Base-by-base conservation (phyloP, 2,797 vertebrate species). In the Paratrypauchen microcephalus region DNA sequence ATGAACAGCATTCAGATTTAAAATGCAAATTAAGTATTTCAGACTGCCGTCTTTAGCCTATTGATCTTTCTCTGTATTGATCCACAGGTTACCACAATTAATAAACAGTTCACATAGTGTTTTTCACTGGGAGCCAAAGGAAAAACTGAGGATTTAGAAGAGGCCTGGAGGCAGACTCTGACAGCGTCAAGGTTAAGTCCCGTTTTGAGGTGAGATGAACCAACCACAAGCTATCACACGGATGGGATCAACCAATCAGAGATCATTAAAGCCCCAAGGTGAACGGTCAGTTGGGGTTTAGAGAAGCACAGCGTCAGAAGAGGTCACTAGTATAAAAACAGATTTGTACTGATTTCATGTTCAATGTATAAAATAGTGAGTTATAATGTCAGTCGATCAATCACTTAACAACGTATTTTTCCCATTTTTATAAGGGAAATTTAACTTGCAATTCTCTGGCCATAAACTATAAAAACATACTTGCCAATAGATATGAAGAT, bases 51-150 rank as follows among this genome's bases (percentile, higher is more conserved):
- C 30, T 62, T 73, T 55, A 47, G 32, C 23, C 21, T 68, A 23
- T 65, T 67, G 63, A 80, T 71, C 41, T 32, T 48, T 39, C 47
- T 18, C 66, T 62, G 21, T 21, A 61, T 52, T 0, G 1, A 69
- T 66, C 47, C 52, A 36, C 8, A 55, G 19, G 21, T 26, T 28
- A 4, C 52, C 24, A n/a, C 2, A 21, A 45, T 58, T 66, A 63
- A 67, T 66, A 28, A 72, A 39, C 58, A 1, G 52, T n/a, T 23
- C 28, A 50, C n/a, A 6, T 21, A 16, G 11, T 3, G 3, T 16
- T 36, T 66, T 45, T 62, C 8, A 2, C n/a, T 54, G 45, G 24
- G 12, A 59, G 48, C 4, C 52, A 36, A 62, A 36, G 41, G 71
- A 61, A 66, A 13, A 54, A 9, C 13, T n/a, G 16, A 30, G 28